Evolutionary conservation across 2,113 vertebrate genomes (phyloP), one percentile per base, ranked within the genome.

Genomic region (Hydropotes inermis): DNA sequence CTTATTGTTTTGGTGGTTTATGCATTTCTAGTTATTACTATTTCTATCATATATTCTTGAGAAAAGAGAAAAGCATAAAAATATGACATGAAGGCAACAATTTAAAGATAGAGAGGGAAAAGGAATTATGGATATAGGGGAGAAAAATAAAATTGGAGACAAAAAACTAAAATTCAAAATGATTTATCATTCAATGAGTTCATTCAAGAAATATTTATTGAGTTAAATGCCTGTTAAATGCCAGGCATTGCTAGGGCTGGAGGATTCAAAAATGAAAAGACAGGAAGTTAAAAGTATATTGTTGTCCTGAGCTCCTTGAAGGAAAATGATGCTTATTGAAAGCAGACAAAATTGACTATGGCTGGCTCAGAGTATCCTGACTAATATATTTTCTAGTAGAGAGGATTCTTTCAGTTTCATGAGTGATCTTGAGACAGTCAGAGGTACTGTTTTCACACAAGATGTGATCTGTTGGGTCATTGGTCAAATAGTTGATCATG

Each of bases 401-500:
- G 58, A 39, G n/a, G 43, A 78, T 94, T 74, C 89, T 92, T 96
- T 86, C 30, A 70, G 89, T 55, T 95, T 94, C 36, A 36, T 19
- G 14, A 7, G 7, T 96, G 93, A 85, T 76, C 81, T 89, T 1
- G 13, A 96, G 87, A 39, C 30, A 84, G 54, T 16, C 87, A 95
- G 87, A 95, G 70, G 57, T 54, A 74, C 82, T 91, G 30, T 92
- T 93, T 70, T 92, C 87, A 92, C 19, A 83, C 2, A 74, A 90
- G 64, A 96, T 74, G 67, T 74, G 79, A 45, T 94, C 86, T 25
- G 94, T 82, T 97, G 78, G 89, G 88, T 97, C 95, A 61, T 47
- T 87, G 91, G 96, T 89, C 95, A 96, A 96, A 96, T 89, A 54
- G 92, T 94, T 96, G 89, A 92, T 97, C 82, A 55, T 96, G 96